Evolutionary conservation across 2,797 vertebrate genomes (phyloP), one percentile per base, ranked within the genome.

Genomic region (Chaetodon trifasciatus): DNA sequence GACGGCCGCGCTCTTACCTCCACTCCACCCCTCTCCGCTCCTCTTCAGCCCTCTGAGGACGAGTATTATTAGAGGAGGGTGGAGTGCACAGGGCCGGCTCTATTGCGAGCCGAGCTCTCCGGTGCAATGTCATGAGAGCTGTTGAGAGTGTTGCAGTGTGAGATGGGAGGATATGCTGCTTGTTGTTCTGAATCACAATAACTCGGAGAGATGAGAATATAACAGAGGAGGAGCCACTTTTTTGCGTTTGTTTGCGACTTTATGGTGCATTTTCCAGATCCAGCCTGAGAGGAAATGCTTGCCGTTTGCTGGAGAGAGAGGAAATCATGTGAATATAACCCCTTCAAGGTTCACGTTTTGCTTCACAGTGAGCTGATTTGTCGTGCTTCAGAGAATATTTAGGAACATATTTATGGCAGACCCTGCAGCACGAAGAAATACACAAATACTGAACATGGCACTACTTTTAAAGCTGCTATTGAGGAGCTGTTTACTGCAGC

Each of bases 51-150:
- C 90, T 86, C 84, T 53, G 83, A 87, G 83, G 84, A 90, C 37
- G 73, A 78, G 78, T 90, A 82, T 91, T 93, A 91, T 93, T 92
- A 92, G 88, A 78, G 84, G 70, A 80, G 32, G 83, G 72, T 70
- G 78, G 83, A 82, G 78, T 35, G 70, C 80, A 78, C 76, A 67
- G 77, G 74, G 76, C 58, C 23, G 11, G 66, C 70, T 84, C 75
- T 40, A 17, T 63, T 50, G 81, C 74, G 50, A 35, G 74, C 47
- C 1, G n/a, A 76, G 82, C 79, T 77, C 82, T 74, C 62, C 55
- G 21, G 81, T 81, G 86, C 81, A 85, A 62, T 73, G 79, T 85
- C 81, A 76, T 62, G 57, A 79, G 64, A 64, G 81, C 76, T 64
- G 63, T 40, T 64, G 47, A 79, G 79, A 86, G 74, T 46, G 60